A percentile compares a stretch with the other conserved stretches of the same genome.
phyloP scores from a whole-genome alignment of 2,888 invertebrate genomes.

The Mylabris sibirica region DNA sequence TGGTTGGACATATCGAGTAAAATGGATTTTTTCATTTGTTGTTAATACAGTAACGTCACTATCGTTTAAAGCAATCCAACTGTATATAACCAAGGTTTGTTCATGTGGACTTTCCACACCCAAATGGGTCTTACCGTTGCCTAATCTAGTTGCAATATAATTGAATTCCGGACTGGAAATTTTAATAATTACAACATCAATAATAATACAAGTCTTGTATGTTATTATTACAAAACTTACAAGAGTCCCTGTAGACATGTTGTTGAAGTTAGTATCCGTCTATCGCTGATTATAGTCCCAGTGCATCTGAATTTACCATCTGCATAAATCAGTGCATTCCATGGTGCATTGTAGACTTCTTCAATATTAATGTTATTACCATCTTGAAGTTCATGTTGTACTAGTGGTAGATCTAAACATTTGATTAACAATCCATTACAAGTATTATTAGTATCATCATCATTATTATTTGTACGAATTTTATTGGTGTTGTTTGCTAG shows the following conservation, averaged over 20 bases:
- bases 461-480: constrained; percentile 16
- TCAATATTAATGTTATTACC: constrained; percentile 49
- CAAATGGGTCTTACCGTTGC: constrained; percentile 70
- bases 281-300: constrained; percentile 71
- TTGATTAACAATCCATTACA: constrained; percentile 66
- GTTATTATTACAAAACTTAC: constrained; percentile 19
- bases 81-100: constrained; percentile 71
- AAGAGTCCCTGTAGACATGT: constrained; percentile 59
- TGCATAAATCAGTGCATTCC: constrained; percentile 76
- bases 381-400: constrained; percentile 39
- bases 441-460: constrained; percentile 23
- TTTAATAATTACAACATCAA: background rate
- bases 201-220: background rate
- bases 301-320: constrained; percentile 76
- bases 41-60: constrained; percentile 71
- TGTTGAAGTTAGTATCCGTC: constrained; percentile 70
- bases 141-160: constrained; percentile 72
- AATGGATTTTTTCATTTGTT: constrained; percentile 66
- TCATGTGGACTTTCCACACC: constrained; percentile 72
- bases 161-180: constrained; percentile 63
- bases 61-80: constrained; percentile 65
- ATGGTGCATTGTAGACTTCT: constrained; percentile 68
- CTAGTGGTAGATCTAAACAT: constrained; percentile 61
- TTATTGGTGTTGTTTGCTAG: constrained; percentile 19
- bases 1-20: constrained; percentile 73